phyloP scores from a whole-genome alignment of 2,113 vertebrate genomes.

The Cathartes aura region DNA sequence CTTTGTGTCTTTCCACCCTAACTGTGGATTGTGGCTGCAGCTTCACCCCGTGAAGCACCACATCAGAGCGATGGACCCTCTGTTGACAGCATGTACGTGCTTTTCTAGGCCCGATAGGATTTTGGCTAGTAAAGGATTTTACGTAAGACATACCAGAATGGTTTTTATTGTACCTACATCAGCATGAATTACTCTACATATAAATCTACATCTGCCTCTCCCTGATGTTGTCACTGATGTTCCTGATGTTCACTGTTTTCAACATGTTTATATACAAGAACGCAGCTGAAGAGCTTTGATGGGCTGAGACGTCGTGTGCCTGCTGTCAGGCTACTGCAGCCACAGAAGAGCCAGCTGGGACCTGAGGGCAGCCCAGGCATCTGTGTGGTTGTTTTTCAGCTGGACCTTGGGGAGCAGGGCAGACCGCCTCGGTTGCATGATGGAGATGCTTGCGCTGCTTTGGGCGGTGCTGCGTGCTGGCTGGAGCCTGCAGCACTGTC shows the following conservation, averaged over 20 bases:
- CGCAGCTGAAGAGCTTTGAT: neutral
- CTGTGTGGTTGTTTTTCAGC: neutral
- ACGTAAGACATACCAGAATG: neutral
- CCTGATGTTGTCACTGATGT: neutral
- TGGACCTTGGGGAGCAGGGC: neutral
- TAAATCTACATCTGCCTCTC: neutral
- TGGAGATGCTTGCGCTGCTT: neutral
- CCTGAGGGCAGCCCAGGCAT: neutral
- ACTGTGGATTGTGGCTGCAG: neutral
- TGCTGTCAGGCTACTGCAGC: neutral
- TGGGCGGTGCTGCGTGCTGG: neutral
- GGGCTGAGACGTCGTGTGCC: fast-evolving
- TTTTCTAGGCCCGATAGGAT: neutral
- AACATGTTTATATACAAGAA: neutral
- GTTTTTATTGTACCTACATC: neutral
- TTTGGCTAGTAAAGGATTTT: neutral
- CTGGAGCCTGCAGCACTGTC: neutral
- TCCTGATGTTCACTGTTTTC: neutral
- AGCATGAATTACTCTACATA: neutral
- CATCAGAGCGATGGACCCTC: neutral
- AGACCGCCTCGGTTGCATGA: fast-evolving
- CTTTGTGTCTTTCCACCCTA: neutral
- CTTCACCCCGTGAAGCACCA: neutral
- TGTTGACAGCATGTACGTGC: neutral
- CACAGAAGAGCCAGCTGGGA: neutral